A percentile compares a stretch with the other conserved stretches of the same genome.
Conservation (phyloP, 2,113 vertebrate species). For the Passer domesticus region DNA sequence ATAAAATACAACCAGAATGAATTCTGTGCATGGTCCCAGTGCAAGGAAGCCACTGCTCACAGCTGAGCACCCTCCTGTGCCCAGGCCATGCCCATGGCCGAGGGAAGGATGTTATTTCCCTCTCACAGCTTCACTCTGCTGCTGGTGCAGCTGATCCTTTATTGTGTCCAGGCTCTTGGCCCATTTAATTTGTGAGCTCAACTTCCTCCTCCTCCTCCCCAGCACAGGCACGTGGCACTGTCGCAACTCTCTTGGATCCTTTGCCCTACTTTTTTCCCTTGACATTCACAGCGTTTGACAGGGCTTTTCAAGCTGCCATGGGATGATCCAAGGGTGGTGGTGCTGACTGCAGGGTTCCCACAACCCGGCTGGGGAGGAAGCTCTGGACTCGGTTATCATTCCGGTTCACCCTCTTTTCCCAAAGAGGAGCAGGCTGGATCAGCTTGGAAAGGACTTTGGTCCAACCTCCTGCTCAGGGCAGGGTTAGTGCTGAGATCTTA, state of each 20-base stretch:
- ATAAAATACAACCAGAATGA: neutral
- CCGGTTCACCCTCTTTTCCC: neutral
- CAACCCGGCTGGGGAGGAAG: neutral
- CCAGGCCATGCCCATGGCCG: neutral
- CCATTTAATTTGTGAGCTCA: constrained; percentile 34
- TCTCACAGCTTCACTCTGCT: neutral
- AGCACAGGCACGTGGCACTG: constrained; percentile 12
- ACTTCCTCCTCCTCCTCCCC: constrained; percentile 23
- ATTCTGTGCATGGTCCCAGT: neutral
- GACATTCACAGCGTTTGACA: constrained; percentile 26
- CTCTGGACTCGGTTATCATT: neutral
- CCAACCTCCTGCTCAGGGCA: neutral
- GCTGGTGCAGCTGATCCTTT: neutral
- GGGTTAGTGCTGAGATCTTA: neutral
- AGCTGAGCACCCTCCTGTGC: neutral
- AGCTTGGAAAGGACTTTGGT: neutral
- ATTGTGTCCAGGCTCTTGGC: constrained; percentile 20
- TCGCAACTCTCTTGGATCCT: neutral
- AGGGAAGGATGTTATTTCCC: neutral
- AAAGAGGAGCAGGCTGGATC: neutral
- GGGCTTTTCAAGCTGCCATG: constrained; percentile 26
- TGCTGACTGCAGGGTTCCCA: neutral
- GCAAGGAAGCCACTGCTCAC: neutral
- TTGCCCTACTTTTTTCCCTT: constrained; percentile 49
- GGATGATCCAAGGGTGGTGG: constrained; percentile 22